Percentiles rank a stretch among this genome's conserved stretches.
phyloP scores from a whole-genome alignment of 1,140 invertebrate species.

The Limonius californicus region DNA sequence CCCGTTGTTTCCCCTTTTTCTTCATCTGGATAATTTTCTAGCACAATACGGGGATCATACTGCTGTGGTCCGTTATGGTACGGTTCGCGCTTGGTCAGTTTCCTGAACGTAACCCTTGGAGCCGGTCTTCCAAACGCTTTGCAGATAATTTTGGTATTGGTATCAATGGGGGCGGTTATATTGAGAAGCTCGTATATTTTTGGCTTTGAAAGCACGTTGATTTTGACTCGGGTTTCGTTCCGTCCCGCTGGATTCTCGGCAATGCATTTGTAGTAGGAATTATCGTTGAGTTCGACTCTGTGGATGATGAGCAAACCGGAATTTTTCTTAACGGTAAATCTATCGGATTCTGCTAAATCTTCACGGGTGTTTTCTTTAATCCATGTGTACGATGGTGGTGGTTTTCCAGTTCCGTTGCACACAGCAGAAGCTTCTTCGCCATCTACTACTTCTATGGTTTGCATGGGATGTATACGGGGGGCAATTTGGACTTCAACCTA shows the following conservation, averaged over 20 bases:
- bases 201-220: conserved; percentile 67
- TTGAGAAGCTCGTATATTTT: conserved; percentile 76
- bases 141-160: conserved; percentile 66
- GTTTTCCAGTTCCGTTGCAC: conserved; percentile 79
- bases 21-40: conserved; percentile 55
- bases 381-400: conserved; percentile 76
- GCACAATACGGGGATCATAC: conserved; percentile 50
- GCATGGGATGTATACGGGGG: conserved; percentile 63
- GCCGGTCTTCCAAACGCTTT: conserved; percentile 72
- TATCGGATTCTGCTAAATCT: conserved; percentile 63
- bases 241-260: conserved; percentile 78
- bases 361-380: conserved; percentile 62
- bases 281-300: conserved; percentile 72
- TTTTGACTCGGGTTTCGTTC: conserved; percentile 53
- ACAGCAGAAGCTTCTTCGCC: conserved; percentile 68
- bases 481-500: conserved; percentile 67
- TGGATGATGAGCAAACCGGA: conserved; percentile 68
- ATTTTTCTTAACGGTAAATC: conserved; percentile 69
- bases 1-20: conserved; percentile 60
- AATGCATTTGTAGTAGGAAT: conserved; percentile 75
- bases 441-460: conserved; percentile 67
- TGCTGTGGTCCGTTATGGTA: conserved; percentile 59
- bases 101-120: conserved; percentile 71
- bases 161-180: conserved; percentile 60
- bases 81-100: conserved; percentile 53